Evolutionary conservation across 2,888 invertebrate species (phyloP).

Genomic region (Anticlea derivata): DNA sequence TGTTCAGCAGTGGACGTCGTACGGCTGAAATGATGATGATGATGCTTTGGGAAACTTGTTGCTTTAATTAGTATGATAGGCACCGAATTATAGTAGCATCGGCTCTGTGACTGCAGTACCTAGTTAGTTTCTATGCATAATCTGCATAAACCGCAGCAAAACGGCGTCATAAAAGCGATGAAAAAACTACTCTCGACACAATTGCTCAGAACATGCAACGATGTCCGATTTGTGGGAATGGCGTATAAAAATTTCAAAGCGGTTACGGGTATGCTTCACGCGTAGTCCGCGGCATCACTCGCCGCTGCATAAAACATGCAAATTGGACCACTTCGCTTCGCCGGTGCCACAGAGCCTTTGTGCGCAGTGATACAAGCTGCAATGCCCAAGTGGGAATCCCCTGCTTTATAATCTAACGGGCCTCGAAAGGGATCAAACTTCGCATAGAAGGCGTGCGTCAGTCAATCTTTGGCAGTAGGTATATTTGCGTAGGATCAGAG

Average conservation of each 20-base stretch:
- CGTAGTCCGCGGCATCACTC: slow-evolving; percentile 69
- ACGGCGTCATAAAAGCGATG: slow-evolving; percentile 36
- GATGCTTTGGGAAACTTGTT: no score
- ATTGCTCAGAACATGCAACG: slow-evolving; percentile 67
- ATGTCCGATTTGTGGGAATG: slow-evolving; percentile 77
- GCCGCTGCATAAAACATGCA: slow-evolving; percentile 79
- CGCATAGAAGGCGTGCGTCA: background rate
- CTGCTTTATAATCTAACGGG: background rate
- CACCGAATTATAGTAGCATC: no score
- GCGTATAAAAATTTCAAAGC: slow-evolving; percentile 78
- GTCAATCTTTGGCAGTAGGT: background rate
- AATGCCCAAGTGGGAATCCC: slow-evolving; percentile 25
- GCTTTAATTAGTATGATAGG: no score
- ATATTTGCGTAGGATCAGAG: no score
- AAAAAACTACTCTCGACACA: slow-evolving; percentile 49
- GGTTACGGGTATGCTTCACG: slow-evolving; percentile 52
- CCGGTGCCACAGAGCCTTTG: slow-evolving; percentile 45
- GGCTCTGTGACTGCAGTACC: no score
- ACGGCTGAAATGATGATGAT: no score
- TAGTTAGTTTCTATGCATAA: background rate
- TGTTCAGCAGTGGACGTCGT: no score
- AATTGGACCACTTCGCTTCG: slow-evolving; percentile 81
- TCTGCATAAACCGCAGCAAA: slow-evolving; percentile 25
- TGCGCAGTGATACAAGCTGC: slow-evolving; percentile 35
- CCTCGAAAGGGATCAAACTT: background rate